phyloP scores from a whole-genome alignment of 2,888 invertebrate species.

The Platerodrilus igneus region DNA sequence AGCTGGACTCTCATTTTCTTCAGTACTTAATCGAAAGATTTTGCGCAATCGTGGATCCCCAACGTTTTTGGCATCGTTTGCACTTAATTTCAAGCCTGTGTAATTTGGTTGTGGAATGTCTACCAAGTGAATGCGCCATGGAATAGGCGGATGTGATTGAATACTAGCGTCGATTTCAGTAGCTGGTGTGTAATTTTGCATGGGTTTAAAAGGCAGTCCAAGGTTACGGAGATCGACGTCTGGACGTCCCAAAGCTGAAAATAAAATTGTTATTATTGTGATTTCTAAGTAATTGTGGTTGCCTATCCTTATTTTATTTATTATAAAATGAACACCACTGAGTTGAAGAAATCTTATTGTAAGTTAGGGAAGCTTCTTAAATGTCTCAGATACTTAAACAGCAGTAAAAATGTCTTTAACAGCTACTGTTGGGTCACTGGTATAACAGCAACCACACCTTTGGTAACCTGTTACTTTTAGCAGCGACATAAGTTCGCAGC shows the following conservation, averaged over 20 bases:
- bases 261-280: no score
- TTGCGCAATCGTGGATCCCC: conserved; percentile 73
- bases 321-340: no score
- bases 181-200: conserved; percentile 76
- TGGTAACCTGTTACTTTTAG: no score
- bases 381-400: no score
- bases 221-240: conserved; percentile 73
- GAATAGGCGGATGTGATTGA: conserved; percentile 69
- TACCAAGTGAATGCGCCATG: conserved; percentile 58
- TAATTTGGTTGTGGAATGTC: conserved; percentile 73
- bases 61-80: conserved; percentile 65
- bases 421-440: no score
- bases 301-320: no score
- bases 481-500: no score
- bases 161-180: conserved; percentile 83
- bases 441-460: no score
- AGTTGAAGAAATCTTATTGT: no score
- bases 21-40: conserved; percentile 63
- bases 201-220: conserved; percentile 70
- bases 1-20: conserved; percentile 57
- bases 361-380: no score
- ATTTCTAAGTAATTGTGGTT: no score
- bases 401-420: no score
- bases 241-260: conserved; percentile 44
- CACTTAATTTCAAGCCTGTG: conserved; percentile 65